Percentiles rank a stretch among this genome's conserved stretches.
Conservation (phyloP, 2,888 invertebrate species). For the Theristus sp. region DNA sequence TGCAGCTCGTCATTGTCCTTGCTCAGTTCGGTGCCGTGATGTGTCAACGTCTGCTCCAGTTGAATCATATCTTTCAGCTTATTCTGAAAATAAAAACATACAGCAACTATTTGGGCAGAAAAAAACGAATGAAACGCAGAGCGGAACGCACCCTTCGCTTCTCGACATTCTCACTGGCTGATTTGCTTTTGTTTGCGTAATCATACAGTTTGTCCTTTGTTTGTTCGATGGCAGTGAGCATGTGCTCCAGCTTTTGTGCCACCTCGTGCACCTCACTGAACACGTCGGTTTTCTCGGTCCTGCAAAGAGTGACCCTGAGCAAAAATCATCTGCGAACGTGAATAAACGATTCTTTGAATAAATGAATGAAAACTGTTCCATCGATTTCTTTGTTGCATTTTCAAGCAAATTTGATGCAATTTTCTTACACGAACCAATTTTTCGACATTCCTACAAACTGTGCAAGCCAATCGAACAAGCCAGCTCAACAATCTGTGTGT, state of each 20-base stretch:
- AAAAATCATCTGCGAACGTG: too few relatives aligned
- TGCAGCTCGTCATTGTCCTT: background rate
- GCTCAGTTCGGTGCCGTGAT: background rate
- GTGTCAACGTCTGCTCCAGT: background rate
- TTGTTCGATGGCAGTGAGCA: slow-evolving; percentile 43
- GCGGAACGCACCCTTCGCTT: background rate
- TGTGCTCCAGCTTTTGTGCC: slow-evolving; percentile 59
- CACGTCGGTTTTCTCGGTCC: slow-evolving; percentile 64
- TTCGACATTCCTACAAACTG: too few relatives aligned
- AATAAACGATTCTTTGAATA: too few relatives aligned
- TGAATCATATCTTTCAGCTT: background rate
- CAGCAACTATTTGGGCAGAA: background rate
- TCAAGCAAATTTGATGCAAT: too few relatives aligned
- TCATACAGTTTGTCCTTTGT: background rate
- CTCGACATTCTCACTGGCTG: background rate
- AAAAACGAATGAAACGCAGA: background rate
- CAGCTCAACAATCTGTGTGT: too few relatives aligned
- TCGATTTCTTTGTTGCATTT: too few relatives aligned
- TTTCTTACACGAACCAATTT: too few relatives aligned
- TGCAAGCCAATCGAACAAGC: too few relatives aligned
- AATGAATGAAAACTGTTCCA: too few relatives aligned
- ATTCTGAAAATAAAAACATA: background rate
- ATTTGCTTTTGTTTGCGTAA: background rate
- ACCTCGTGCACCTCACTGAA: slow-evolving; percentile 59
- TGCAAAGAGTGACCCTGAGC: too few relatives aligned